phyloP scores from a whole-genome alignment of 1,140 invertebrate species.

The Panonychus citri region DNA sequence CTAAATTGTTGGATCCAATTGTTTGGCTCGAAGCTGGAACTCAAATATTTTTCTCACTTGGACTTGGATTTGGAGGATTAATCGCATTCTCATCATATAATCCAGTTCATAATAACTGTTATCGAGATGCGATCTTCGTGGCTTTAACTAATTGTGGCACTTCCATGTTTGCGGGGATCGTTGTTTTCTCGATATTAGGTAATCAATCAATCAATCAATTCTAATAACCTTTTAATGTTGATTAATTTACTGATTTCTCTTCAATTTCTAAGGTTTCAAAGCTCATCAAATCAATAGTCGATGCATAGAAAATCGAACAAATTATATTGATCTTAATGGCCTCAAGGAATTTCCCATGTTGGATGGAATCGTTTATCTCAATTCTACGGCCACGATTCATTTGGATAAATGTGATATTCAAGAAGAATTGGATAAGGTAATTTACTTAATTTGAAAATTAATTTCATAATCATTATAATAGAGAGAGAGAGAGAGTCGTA shows the following conservation, averaged over 20 bases:
- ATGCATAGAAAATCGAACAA: background rate
- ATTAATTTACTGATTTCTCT: no score
- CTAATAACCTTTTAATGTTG: no score
- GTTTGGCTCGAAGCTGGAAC: constrained; percentile 80
- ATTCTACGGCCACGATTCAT: background rate
- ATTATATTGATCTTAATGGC: background rate
- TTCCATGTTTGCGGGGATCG: constrained; percentile 73
- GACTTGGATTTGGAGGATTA: constrained; percentile 70
- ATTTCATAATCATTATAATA: no score
- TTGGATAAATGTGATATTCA: background rate
- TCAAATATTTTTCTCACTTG: constrained; percentile 64
- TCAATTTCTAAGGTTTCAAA: background rate
- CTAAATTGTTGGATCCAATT: constrained; percentile 28
- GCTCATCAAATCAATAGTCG: background rate
- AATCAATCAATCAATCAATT: no score
- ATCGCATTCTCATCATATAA: constrained; percentile 74
- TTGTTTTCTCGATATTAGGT: constrained; percentile 78
- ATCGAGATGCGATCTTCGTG: constrained; percentile 26
- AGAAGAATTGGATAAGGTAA: background rate
- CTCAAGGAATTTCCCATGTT: background rate
- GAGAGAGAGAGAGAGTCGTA: no score
- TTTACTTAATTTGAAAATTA: no score
- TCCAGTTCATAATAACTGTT: constrained; percentile 56
- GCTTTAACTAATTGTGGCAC: constrained; percentile 52
- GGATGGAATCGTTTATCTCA: background rate